Evolutionary conservation across 2,797 vertebrate species (phyloP).

Genomic region (Brachymystax lenok): DNA sequence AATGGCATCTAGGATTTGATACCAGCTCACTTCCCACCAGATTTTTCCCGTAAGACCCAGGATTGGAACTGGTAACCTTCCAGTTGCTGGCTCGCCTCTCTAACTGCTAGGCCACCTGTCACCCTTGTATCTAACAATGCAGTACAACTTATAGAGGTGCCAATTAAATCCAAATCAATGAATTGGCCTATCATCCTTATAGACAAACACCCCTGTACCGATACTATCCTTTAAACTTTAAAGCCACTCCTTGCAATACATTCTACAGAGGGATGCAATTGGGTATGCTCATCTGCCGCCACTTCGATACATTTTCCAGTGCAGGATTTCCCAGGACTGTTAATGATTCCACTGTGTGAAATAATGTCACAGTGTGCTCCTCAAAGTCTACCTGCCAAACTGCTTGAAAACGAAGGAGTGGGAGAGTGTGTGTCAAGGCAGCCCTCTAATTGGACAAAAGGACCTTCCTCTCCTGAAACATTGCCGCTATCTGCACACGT

Average conservation of each 20-base stretch:
- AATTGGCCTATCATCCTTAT: constrained; percentile 54
- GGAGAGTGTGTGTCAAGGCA: constrained; percentile 62
- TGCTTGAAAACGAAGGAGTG: constrained; percentile 67
- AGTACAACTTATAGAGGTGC: constrained; percentile 69
- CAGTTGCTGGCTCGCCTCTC: too few relatives aligned
- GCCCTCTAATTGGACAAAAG: constrained; percentile 69
- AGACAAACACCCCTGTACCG: constrained; percentile 14
- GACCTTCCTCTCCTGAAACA: constrained; percentile 62
- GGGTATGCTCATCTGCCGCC: constrained; percentile 53
- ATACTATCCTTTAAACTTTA: not conserved
- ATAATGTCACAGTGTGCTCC: constrained; percentile 71
- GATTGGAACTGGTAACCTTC: too few relatives aligned
- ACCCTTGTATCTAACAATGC: constrained; percentile 60
- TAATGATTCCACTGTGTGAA: constrained; percentile 76
- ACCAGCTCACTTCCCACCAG: too few relatives aligned
- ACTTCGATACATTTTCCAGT: constrained; percentile 82
- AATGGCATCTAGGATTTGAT: too few relatives aligned
- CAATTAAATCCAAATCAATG: constrained; percentile 81
- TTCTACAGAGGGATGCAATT: not conserved
- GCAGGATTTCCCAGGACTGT: constrained; percentile 80
- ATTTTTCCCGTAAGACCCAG: too few relatives aligned
- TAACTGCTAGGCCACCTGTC: too few relatives aligned
- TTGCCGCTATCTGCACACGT: constrained; percentile 66
- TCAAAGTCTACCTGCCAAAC: constrained; percentile 75
- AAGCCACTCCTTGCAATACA: too few relatives aligned